These are phyloP conservation scores for Megalops atlanticus DNA, from an alignment of 2,113 vertebrate species.

Conservation along the genomic window DNA sequence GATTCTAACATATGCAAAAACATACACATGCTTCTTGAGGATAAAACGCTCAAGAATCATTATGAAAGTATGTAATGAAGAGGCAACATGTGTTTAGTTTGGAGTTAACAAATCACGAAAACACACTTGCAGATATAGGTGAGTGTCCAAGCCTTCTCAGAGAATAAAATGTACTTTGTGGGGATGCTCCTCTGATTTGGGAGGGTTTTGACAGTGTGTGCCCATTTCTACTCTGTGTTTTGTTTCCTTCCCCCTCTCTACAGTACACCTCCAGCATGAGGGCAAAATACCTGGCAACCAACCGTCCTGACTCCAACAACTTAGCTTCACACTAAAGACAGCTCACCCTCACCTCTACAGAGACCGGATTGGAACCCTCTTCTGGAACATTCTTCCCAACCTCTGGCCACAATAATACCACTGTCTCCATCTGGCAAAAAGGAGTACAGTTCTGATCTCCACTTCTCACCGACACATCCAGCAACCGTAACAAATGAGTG, in stretches of 20 bases:
- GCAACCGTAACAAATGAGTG: slow-evolving; percentile 21
- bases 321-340: slow-evolving; percentile 68
- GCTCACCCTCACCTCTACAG: neutral
- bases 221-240: neutral
- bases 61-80: no score
- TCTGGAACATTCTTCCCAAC: neutral
- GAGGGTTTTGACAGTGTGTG: neutral
- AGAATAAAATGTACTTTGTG: no score
- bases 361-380: neutral
- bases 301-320: slow-evolving; percentile 79
- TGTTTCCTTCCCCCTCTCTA: slow-evolving; percentile 52
- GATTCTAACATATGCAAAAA: no score
- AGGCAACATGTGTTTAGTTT: neutral
- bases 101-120: neutral
- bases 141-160: no score
- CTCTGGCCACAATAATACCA: neutral
- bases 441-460: neutral
- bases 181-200: neutral
- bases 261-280: slow-evolving; percentile 99
- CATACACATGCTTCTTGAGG: no score
- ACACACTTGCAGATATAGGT: no score
- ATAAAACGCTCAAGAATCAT: no score
- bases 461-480: neutral
- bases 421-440: neutral
- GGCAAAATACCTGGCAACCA: slow-evolving; percentile 97